Evolutionary conservation across 2,888 invertebrate species (phyloP), one percentile per base, ranked within the genome.

Genomic region (Hipparchia sbordonii): DNA sequence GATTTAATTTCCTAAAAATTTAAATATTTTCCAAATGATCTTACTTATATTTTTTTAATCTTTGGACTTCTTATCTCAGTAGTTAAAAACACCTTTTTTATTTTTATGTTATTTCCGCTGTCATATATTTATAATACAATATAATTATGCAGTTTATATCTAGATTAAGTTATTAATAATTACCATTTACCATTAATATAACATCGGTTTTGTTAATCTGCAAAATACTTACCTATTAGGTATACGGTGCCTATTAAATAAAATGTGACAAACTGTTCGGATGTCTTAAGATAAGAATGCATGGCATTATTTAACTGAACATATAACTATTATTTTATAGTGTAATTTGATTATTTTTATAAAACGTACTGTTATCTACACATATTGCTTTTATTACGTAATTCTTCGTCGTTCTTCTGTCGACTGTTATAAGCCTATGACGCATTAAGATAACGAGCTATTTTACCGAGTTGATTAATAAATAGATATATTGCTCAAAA

Each of bases 121-220:
- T 39, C 39, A 45, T 45, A 13, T 46, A 52, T 61, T 71, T 68
- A 39, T 23, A 23, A 46, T 46, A 46, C 4, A 48, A 48, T 8
- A 6, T 48, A 48, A 48, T 48, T 46, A 66, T 72, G 66, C 59
- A 70, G 46, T 56, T 54, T 46, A 39, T 56, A n/a, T n/a, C n/a
- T 72, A 72, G 67, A 39, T 39, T 59, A 70, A 70, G 57, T 57
- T 69, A 51, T 62, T 72, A 23, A 23, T 23, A 70, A 70, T 69
- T 72, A 69, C 67, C 59, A 70, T 70, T 72, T 72, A 72, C 72
- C 70, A 74, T 74, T 66, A 72, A 60, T 66, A 66, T 71, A 68
- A 59, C 57, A 68, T 23, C 39, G 60, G 54, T 61, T 72, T 61
- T 66, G 33, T 51, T 39, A 12, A 57, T 57, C 56, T 67, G 62